Percentiles rank a stretch among this genome's conserved stretches.
These are phyloP conservation scores for Cyphomyrus discorhynchus DNA, from an alignment of 2,113 vertebrate genomes.

Conservation along the genomic window DNA sequence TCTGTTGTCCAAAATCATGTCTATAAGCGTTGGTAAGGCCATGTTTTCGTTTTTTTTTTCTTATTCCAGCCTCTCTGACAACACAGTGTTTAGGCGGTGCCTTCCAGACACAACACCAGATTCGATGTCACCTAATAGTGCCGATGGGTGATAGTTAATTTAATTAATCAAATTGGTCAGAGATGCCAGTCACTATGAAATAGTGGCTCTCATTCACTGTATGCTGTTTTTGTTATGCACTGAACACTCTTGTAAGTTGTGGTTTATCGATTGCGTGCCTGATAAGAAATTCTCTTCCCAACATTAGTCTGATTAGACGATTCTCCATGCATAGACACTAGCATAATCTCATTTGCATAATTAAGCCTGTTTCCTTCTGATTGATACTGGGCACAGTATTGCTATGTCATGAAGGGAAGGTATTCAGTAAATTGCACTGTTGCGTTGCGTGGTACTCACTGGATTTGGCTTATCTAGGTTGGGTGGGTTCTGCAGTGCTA, in stretches of 20 bases:
- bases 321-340: not conserved
- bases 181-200: not conserved
- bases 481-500: not conserved
- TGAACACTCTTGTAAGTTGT: not conserved
- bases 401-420: not conserved
- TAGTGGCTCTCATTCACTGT: not conserved
- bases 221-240: not conserved
- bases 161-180: not conserved
- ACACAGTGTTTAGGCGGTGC: not conserved
- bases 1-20: not conserved
- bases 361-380: not conserved
- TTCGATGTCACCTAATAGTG: not conserved
- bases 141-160: not conserved
- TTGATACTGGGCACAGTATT: not conserved
- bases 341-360: not conserved
- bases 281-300: not conserved
- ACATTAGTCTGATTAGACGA: not conserved
- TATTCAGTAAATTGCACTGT: not conserved
- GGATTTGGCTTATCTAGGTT: not conserved
- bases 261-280: not conserved
- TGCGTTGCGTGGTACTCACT: not conserved
- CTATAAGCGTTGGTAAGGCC: not conserved
- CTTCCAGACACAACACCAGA: not conserved
- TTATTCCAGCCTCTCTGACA: not conserved
- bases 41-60: not conserved